Base-by-base conservation (phyloP, 1,140 invertebrate species). In the Dendroctonus valens region DNA sequence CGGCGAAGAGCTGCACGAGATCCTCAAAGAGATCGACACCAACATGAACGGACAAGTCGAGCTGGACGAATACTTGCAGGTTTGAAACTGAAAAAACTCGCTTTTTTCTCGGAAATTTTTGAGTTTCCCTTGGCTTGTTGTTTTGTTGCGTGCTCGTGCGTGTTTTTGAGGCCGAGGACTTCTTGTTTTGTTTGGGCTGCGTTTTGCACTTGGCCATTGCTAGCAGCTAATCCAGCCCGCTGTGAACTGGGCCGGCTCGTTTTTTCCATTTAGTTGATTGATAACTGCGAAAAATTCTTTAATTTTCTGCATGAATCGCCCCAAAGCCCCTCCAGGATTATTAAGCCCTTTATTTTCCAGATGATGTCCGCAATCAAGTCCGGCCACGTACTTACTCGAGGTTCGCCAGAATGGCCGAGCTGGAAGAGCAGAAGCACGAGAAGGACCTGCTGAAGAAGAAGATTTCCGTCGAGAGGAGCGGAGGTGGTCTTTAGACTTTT, bases 21-120 rank as follows among this genome's bases (percentile, higher is more conserved):
- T 99, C 78, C 86, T 99, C 66, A 89, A 85, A 79, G 97, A 99
- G 86, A 97, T 99, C 77, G 97, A 99, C 85, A 91, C 97, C 75
- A 99, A 98, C 83, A 96, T 96, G 87, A 99, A 99, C 83, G 97
- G 97, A 75, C 94, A 98, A 85, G 94, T 99, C 76, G 97, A 99
- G 81, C 86, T 99, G 76, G 94, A 97, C 78, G 97, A 99, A 83
- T 99, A 98, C 82, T 85, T 99, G 77, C 95, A 98, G 92, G 96
- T 98, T 86, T 74, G 73, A 53, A 49, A 7, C 38, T 11, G 57
- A 44, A 52, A 48, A 14, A 26, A 14, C 46, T 60, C 37, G 46
- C n/a, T 65, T 57, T 42, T 8, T 11, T 50, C 15, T 48, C 26
- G 11, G 2, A 40, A 12, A 7, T 8, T 15, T 39, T 3, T 42